phyloP scores from a whole-genome alignment of 2,797 vertebrate genomes.

The Myotis pilosus region DNA sequence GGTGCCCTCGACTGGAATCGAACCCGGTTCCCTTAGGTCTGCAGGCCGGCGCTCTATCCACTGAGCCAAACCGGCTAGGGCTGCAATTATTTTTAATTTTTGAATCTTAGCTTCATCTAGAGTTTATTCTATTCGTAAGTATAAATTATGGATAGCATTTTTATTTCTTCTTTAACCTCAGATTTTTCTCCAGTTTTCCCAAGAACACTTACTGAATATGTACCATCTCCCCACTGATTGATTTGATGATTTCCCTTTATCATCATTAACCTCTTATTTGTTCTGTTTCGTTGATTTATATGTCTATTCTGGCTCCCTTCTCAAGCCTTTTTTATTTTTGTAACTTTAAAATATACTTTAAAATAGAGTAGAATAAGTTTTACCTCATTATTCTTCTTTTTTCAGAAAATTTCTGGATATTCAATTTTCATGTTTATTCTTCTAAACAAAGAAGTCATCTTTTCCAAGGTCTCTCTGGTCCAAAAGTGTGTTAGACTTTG shows the following conservation, averaged over 20 bases:
- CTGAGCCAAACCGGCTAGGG: too few species aligned
- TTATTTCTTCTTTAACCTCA: background rate
- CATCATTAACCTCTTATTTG: background rate
- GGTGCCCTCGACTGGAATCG: too few species aligned
- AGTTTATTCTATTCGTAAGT: background rate
- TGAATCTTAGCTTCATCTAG: background rate
- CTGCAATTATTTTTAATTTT: background rate
- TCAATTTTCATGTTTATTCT: slow-evolving; percentile 16
- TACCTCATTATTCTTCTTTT: background rate
- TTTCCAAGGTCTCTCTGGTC: background rate
- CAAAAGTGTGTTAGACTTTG: background rate
- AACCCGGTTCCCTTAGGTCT: too few species aligned
- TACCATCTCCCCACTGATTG: background rate
- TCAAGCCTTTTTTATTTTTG: background rate
- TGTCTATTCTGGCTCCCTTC: background rate
- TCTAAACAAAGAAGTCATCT: background rate
- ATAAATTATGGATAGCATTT: background rate
- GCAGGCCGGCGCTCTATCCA: too few species aligned
- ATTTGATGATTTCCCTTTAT: background rate
- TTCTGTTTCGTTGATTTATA: background rate
- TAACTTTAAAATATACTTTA: slow-evolving; percentile 31
- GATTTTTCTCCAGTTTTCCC: background rate
- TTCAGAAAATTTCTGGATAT: background rate
- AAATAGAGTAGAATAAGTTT: background rate
- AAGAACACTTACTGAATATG: background rate